phyloP scores from a whole-genome alignment of 1,140 invertebrate genomes.

The Dendrolimus kikuchii region DNA sequence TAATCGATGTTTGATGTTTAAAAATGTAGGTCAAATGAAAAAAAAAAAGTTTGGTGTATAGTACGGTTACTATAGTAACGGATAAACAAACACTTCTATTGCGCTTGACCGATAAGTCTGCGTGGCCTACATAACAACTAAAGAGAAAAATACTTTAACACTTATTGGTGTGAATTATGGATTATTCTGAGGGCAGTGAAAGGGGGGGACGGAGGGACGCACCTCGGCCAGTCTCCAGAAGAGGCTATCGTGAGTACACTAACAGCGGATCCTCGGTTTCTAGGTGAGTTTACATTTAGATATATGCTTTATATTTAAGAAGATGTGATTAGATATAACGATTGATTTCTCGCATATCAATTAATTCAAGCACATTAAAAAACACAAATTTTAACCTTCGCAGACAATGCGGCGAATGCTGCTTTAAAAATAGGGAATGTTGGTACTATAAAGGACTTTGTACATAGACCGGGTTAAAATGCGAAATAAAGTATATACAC shows the following conservation, averaged over 20 bases:
- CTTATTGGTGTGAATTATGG: conserved; percentile 33
- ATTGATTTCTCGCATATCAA: too few relatives aligned
- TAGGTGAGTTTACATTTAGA: conserved; percentile 22
- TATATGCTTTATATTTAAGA: not conserved
- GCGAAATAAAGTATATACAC: too few relatives aligned
- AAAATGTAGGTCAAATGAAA: too few relatives aligned
- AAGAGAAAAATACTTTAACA: conserved; percentile 8
- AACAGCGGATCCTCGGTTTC: conserved; percentile 37
- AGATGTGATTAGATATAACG: too few relatives aligned
- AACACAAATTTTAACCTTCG: too few relatives aligned
- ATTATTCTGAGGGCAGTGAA: conserved; percentile 48
- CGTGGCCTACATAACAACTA: conserved; percentile 26
- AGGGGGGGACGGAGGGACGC: conserved; percentile 31
- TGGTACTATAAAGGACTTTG: too few relatives aligned
- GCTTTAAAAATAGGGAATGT: too few relatives aligned
- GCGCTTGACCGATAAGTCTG: conserved; percentile 23
- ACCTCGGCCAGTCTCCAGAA: conserved; percentile 45
- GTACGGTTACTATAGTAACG: conserved; percentile 39
- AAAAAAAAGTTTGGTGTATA: too few relatives aligned
- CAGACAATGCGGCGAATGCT: too few relatives aligned
- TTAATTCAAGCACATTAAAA: too few relatives aligned
- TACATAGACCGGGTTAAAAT: too few relatives aligned
- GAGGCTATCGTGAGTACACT: conserved; percentile 47
- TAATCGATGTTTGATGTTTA: too few relatives aligned
- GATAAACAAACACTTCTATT: conserved; percentile 28